Percentiles rank a stretch among this genome's conserved stretches.
phyloP scores from a whole-genome alignment of 2,888 invertebrate species.

The Himalopsyche tibetana region DNA sequence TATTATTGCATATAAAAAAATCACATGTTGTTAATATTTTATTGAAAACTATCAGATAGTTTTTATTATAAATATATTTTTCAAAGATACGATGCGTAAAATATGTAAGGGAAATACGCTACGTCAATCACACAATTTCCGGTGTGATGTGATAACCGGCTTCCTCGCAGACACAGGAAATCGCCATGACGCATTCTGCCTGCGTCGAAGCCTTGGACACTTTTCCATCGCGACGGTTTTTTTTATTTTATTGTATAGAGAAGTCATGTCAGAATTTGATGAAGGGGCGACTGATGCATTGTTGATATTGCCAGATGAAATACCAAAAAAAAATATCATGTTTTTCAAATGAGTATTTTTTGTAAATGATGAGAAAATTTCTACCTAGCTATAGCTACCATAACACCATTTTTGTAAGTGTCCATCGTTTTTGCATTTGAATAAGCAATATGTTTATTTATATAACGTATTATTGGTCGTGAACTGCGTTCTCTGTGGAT shows the following conservation, averaged over 20 bases:
- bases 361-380: too few species aligned
- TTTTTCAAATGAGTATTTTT: too few species aligned
- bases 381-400: too few species aligned
- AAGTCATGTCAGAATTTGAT: neutral
- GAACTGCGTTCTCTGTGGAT: too few species aligned
- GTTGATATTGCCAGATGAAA: neutral
- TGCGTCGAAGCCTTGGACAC: slow-evolving; percentile 18
- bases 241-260: neutral
- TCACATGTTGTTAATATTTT: too few species aligned
- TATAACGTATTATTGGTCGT: too few species aligned
- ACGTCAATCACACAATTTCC: slow-evolving; percentile 53
- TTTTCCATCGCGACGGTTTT: neutral
- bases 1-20: too few species aligned
- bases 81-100: neutral
- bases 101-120: neutral
- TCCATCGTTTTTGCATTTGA: too few species aligned
- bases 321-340: too few species aligned
- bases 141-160: slow-evolving; percentile 39
- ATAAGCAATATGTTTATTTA: too few species aligned
- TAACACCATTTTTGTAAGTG: too few species aligned
- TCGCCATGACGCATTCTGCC: neutral
- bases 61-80: neutral
- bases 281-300: neutral
- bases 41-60: too few species aligned
- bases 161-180: slow-evolving; percentile 23